Evolutionary conservation across 1,140 invertebrate genomes (phyloP).

Genomic region (Cydia pomonella): DNA sequence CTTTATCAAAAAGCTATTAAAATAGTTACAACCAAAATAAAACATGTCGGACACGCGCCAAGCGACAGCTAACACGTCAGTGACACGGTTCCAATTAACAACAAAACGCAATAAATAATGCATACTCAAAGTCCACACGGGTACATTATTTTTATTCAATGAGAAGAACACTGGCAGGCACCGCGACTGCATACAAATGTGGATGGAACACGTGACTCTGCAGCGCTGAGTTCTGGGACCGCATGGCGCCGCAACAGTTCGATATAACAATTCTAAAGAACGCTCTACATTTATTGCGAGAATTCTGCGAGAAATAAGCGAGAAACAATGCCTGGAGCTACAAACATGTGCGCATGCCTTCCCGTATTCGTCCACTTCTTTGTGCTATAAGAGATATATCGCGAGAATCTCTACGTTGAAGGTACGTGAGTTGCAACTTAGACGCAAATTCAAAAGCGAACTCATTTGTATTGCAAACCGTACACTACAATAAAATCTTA

Average conservation of each 20-base stretch:
- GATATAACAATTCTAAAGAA: conserved; percentile 15
- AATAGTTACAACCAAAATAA: background rate
- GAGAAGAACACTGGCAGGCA: conserved; percentile 46
- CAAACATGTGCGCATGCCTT: background rate
- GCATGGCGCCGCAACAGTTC: conserved; percentile 51
- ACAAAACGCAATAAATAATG: conserved; percentile 57
- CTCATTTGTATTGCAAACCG: background rate
- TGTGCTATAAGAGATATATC: background rate
- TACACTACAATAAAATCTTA: background rate
- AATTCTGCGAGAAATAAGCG: conserved; percentile 1
- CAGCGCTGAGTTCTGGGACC: conserved; percentile 49
- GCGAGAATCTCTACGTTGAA: background rate
- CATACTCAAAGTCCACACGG: conserved; percentile 33
- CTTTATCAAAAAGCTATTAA: background rate
- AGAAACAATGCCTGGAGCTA: background rate
- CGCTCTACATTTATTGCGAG: conserved; percentile 4
- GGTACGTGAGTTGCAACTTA: background rate
- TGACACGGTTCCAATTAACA: conserved; percentile 29
- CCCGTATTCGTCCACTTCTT: conserved; percentile 12
- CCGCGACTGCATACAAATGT: conserved; percentile 62
- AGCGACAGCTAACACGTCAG: conserved; percentile 16
- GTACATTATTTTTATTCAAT: conserved; percentile 58
- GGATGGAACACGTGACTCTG: conserved; percentile 42
- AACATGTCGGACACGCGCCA: background rate
- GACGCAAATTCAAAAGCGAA: background rate